phyloP scores from a whole-genome alignment of 2,888 invertebrate genomes.

The Brachylomia viminalis region DNA sequence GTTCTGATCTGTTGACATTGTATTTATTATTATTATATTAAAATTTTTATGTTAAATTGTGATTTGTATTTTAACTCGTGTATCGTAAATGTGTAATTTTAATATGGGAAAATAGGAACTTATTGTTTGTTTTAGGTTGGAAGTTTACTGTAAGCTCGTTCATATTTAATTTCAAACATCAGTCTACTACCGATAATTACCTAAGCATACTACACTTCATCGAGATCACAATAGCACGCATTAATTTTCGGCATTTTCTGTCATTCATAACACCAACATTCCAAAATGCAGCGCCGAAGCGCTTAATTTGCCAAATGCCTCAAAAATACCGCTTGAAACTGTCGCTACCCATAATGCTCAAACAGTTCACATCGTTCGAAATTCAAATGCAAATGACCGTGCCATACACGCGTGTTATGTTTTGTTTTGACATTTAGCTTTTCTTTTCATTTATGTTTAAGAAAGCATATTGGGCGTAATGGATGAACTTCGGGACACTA shows the following conservation, averaged over 20 bases:
- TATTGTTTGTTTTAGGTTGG: conserved; percentile 25
- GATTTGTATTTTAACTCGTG: too few species aligned
- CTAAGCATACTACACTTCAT: not conserved
- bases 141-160: conserved; percentile 1
- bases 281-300: conserved; percentile 23
- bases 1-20: too few species aligned
- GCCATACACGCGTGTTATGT: not conserved
- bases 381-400: conserved; percentile 6
- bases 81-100: too few species aligned
- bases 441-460: conserved; percentile 4
- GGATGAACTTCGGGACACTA: not conserved
- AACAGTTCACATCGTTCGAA: conserved; percentile 24
- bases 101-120: conserved; percentile 2
- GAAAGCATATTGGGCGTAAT: not conserved
- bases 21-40: too few species aligned
- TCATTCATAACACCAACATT: not conserved
- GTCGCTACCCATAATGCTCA: conserved; percentile 21
- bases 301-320: conserved; percentile 48
- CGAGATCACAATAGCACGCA: not conserved
- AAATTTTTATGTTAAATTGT: too few species aligned
- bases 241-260: conserved; percentile 11
- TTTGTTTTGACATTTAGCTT: not conserved
- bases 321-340: conserved; percentile 28
- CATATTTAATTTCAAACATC: conserved; percentile 3
- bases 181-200: not conserved